phyloP scores from a whole-genome alignment of 1,140 invertebrate species.

The Armadillidium nasatum region DNA sequence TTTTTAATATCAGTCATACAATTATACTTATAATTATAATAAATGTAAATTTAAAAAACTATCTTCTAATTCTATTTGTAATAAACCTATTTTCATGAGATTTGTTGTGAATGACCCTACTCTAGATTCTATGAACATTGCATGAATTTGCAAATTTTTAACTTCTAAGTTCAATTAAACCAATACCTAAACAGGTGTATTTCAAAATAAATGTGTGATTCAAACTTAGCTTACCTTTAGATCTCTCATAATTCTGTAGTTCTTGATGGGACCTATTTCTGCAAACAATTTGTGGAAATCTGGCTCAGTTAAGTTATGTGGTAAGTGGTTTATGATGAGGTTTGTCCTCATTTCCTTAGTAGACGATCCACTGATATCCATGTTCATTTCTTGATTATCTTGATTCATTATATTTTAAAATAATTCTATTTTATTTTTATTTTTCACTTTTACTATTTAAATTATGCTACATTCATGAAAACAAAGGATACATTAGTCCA shows the following conservation, averaged over 20 bases:
- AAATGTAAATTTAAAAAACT: no score
- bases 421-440: neutral
- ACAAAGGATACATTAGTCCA: neutral
- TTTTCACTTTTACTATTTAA: no score
- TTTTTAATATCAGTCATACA: no score
- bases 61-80: no score
- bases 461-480: neutral
- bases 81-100: no score
- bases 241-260: slow-evolving; percentile 86
- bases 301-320: slow-evolving; percentile 85
- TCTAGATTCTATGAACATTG: no score
- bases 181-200: no score
- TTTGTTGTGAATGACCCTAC: no score
- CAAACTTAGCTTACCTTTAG: slow-evolving; percentile 68
- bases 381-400: slow-evolving; percentile 1
- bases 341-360: slow-evolving; percentile 57
- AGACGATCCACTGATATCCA: neutral
- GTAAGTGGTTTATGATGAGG: slow-evolving; percentile 92
- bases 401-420: neutral
- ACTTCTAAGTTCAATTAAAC: no score
- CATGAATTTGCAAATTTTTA: no score
- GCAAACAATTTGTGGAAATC: slow-evolving; percentile 83
- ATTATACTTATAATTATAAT: no score
- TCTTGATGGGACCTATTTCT: slow-evolving; percentile 78
- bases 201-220: no score